These are phyloP conservation scores for Callorhinus ursinus DNA, from an alignment of 2,113 vertebrate species.

Conservation along the genomic window DNA sequence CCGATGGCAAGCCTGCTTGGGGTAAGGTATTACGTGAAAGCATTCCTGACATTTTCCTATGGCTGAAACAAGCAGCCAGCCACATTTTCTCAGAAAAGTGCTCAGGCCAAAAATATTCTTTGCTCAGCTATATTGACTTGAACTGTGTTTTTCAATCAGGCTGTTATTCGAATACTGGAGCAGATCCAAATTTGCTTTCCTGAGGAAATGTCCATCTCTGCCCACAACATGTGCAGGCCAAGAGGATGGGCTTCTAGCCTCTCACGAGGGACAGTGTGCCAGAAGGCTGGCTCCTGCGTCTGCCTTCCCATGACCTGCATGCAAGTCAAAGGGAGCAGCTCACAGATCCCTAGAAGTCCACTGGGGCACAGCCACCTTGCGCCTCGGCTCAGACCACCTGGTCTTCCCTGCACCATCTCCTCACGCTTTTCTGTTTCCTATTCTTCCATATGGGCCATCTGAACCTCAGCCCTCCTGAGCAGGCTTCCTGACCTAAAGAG, in stretches of 20 bases:
- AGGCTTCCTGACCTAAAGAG: not conserved
- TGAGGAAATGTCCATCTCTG: not conserved
- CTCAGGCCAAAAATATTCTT: constrained; percentile 19
- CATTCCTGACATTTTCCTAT: not conserved
- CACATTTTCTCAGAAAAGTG: constrained; percentile 32
- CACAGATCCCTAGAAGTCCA: rapidly evolving
- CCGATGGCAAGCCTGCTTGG: not conserved
- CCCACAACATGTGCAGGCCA: not conserved
- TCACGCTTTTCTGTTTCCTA: not conserved
- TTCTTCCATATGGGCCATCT: no score
- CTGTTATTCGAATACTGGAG: not conserved
- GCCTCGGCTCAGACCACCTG: not conserved
- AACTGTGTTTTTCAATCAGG: not conserved
- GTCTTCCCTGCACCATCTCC: not conserved
- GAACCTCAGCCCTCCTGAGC: not conserved
- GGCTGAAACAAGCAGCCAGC: not conserved
- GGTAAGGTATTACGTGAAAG: not conserved
- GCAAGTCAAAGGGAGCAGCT: not conserved
- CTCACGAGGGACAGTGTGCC: not conserved
- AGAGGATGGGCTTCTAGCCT: not conserved
- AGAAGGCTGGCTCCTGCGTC: not conserved
- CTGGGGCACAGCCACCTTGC: not conserved
- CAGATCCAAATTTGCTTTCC: not conserved
- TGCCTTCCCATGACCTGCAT: not conserved
- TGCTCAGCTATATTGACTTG: not conserved